These are phyloP conservation scores for Cataglyphis altisquamis DNA, from an alignment of 2,888 invertebrate species.

Conservation along the genomic window DNA sequence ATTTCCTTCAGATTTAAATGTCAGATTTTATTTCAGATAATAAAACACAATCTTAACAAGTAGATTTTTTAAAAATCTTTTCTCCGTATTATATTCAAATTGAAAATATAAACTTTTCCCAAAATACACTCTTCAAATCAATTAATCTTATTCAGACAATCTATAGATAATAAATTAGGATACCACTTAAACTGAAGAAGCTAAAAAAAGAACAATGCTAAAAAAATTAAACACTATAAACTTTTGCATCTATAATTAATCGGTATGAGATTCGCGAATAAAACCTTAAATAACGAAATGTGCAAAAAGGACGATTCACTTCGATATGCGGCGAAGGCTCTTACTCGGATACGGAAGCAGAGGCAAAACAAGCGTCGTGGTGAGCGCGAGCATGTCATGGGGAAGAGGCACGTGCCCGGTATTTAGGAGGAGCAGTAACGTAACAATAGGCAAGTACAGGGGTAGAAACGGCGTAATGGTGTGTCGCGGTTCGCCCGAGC, in stretches of 20 bases:
- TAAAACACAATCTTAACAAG: not conserved
- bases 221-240: not conserved
- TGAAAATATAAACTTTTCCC: not conserved
- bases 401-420: conserved; percentile 72
- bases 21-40: not conserved
- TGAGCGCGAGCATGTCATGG: conserved; percentile 20
- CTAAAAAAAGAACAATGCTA: not conserved
- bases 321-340: conserved; percentile 3
- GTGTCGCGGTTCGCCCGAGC: conserved; percentile 81
- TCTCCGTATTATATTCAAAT: not conserved
- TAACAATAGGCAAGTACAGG: conserved; percentile 72
- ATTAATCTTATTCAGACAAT: not conserved
- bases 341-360: conserved; percentile 24
- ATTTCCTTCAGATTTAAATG: too few species aligned
- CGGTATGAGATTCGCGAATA: not conserved
- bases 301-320: conserved; percentile 4
- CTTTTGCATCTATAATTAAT: not conserved
- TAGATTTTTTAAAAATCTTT: not conserved
- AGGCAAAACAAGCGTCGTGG: conserved; percentile 9
- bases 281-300: not conserved
- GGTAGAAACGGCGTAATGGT: conserved; percentile 79
- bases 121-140: not conserved
- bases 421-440: conserved; percentile 75
- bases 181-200: not conserved
- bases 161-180: not conserved